phyloP scores from a whole-genome alignment of 2,888 invertebrate species.

The Himalopsyche tibetana region DNA sequence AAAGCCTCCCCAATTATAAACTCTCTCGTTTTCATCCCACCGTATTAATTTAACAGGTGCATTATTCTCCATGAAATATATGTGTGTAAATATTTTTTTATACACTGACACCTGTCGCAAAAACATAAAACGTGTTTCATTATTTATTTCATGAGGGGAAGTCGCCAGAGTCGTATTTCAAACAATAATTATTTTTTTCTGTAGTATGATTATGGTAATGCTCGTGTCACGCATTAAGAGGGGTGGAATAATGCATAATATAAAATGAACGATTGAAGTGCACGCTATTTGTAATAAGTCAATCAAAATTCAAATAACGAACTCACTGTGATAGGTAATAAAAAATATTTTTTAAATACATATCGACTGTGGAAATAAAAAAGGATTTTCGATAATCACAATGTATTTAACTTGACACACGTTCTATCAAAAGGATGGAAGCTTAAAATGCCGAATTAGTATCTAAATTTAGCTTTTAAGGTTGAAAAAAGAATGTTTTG shows the following conservation, averaged over 20 bases:
- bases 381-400: too few relatives aligned
- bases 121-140: conserved; percentile 15
- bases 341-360: too few relatives aligned
- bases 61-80: neutral
- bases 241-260: neutral
- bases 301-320: neutral
- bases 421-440: too few relatives aligned
- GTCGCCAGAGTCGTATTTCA: neutral
- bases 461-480: too few relatives aligned
- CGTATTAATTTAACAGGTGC: conserved; percentile 48
- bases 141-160: conserved; percentile 28
- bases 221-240: conserved; percentile 1
- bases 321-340: too few relatives aligned
- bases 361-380: too few relatives aligned
- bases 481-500: too few relatives aligned
- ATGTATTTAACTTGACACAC: too few relatives aligned
- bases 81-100: conserved; percentile 36
- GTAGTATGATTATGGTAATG: conserved; percentile 39
- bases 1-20: conserved; percentile 37
- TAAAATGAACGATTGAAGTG: neutral
- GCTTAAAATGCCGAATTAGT: too few relatives aligned
- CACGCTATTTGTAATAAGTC: conserved; percentile 6
- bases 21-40: conserved; percentile 22
- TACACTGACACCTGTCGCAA: conserved; percentile 53
- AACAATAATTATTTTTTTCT: conserved; percentile 30